Evolutionary conservation across 2,797 vertebrate species (phyloP).

Genomic region (Peromyscus nudipes): DNA sequence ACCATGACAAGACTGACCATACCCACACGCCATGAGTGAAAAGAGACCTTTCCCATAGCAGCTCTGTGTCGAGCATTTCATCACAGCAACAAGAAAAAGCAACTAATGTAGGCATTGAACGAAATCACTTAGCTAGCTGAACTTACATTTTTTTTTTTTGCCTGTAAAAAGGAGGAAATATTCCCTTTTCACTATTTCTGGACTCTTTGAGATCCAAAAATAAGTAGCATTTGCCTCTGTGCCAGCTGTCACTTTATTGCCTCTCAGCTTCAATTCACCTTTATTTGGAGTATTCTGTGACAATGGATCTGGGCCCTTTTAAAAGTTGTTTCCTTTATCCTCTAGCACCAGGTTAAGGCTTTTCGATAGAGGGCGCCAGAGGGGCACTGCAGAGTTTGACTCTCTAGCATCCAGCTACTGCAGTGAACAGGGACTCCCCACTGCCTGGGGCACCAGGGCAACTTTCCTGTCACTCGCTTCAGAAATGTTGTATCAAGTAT

Average conservation of each 20-base stretch:
- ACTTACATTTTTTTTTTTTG: not conserved
- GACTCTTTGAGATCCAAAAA: conserved; percentile 15
- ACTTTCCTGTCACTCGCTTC: not conserved
- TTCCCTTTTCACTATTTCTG: not conserved
- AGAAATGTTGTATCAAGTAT: not conserved
- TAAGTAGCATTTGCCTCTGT: not conserved
- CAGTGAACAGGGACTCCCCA: not conserved
- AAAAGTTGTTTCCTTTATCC: not conserved
- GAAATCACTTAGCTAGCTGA: conserved; percentile 7
- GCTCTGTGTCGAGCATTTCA: not conserved
- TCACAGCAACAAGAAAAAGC: not conserved
- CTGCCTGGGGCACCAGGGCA: not conserved
- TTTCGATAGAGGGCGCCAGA: conserved; percentile 2
- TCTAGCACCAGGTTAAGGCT: not conserved
- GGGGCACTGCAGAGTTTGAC: not conserved
- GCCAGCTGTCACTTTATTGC: not conserved
- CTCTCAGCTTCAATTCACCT: conserved; percentile 6
- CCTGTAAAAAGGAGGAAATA: not conserved
- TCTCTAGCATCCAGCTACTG: not conserved
- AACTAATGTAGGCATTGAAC: not conserved
- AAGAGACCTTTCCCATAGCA: not conserved
- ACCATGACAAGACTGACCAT: not conserved
- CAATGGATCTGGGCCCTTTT: conserved; percentile 46
- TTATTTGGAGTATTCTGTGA: conserved; percentile 20
- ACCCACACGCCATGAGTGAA: not conserved